Conservation (phyloP, 2,888 invertebrate species). For the Rhopalosiphum nymphaeae region DNA sequence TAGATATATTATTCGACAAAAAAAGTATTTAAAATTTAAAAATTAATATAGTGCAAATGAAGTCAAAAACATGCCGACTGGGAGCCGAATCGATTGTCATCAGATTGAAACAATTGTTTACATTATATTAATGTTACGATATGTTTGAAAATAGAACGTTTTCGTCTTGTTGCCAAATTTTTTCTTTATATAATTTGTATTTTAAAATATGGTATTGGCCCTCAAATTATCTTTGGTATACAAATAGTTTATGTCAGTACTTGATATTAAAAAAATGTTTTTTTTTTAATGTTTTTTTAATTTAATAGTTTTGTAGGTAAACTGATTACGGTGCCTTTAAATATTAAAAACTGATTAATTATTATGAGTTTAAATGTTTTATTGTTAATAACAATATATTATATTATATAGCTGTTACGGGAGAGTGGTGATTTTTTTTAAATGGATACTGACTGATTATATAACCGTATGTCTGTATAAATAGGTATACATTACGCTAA, state of each 20-base stretch:
- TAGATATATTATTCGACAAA: background rate
- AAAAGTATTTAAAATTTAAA: background rate
- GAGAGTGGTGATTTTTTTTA: background rate
- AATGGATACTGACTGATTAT: background rate
- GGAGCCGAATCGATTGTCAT: background rate
- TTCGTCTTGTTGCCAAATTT: background rate
- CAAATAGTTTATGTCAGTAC: background rate
- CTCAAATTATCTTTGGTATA: background rate
- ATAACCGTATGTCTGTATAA: background rate
- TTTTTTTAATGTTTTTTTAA: background rate
- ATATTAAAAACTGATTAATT: background rate
- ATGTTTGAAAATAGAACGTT: background rate
- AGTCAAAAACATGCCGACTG: background rate
- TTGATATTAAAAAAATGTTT: background rate
- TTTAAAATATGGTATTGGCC: background rate
- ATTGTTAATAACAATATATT: background rate
- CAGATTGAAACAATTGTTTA: no score
- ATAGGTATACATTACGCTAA: background rate
- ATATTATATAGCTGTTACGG: background rate
- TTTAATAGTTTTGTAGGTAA: background rate
- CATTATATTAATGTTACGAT: background rate
- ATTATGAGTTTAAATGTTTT: background rate
- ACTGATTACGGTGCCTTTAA: background rate
- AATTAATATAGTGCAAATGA: no score
- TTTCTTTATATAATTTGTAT: background rate